Evolutionary conservation across 1,140 invertebrate genomes (phyloP).

Genomic region (Bursaphelenchus mucronatus): DNA sequence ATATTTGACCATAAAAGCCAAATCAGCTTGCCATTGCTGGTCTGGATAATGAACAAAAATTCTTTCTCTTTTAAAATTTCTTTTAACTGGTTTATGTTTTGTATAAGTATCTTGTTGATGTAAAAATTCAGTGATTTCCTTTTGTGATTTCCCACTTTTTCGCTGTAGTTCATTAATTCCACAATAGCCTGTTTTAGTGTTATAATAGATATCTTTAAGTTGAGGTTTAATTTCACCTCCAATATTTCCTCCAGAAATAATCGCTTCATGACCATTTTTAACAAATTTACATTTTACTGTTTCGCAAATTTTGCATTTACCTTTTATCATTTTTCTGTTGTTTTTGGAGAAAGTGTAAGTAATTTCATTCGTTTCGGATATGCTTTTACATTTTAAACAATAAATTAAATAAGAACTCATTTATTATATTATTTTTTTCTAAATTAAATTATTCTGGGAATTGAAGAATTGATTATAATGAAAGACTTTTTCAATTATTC

Average conservation of each 20-base stretch:
- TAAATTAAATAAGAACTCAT: slow-evolving; percentile 28
- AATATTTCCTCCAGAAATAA: too few species aligned
- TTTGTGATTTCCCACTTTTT: slow-evolving; percentile 32
- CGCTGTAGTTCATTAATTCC: slow-evolving; percentile 29
- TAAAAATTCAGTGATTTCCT: slow-evolving; percentile 32
- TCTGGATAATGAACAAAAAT: slow-evolving; percentile 46
- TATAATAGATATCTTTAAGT: slow-evolving; percentile 28
- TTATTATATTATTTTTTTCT: slow-evolving; percentile 18
- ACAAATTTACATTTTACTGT: slow-evolving; percentile 24
- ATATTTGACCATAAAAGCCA: slow-evolving; percentile 56
- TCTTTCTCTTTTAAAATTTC: slow-evolving; percentile 34
- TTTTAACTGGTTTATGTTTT: slow-evolving; percentile 28
- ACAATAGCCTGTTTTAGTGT: slow-evolving; percentile 24
- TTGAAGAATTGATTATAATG: too few species aligned
- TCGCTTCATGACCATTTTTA: slow-evolving; percentile 15
- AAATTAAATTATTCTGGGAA: slow-evolving; percentile 5
- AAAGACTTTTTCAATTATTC: slow-evolving; percentile 27
- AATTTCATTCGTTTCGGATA: slow-evolving; percentile 14
- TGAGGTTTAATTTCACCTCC: too few species aligned
- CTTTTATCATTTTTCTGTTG: slow-evolving; percentile 21
- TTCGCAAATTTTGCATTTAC: slow-evolving; percentile 19
- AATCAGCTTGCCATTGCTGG: slow-evolving; percentile 61
- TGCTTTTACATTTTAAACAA: slow-evolving; percentile 26
- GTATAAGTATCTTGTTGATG: slow-evolving; percentile 39
- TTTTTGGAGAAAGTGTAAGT: slow-evolving; percentile 13